Base-by-base conservation (phyloP, 2,888 invertebrate species). In the Aleiodes alternator region DNA sequence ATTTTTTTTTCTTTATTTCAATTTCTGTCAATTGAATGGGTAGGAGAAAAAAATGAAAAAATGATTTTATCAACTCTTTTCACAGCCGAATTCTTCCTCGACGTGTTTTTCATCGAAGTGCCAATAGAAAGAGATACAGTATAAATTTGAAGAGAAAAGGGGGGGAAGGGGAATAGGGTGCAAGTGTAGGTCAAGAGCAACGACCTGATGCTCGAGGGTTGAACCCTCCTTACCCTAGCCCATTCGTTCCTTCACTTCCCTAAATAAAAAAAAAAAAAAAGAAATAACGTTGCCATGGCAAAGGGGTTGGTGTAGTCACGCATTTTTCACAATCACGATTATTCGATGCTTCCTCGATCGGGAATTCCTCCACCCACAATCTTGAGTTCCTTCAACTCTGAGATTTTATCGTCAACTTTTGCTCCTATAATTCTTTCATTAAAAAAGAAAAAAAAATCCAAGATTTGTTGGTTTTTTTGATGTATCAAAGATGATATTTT, bases 131-230 rank as follows among this genome's bases (percentile, higher is more conserved):
- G 48, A 38, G 8, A 64, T 16, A 64, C 69, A 53, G 16, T 69
- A 16, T 69, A 23, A 31, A 14, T 48, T 69, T 8, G 69, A 75
- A 11, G 55, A 72, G 73, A 69, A 23, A 23, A 23, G 23, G 23
- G 23, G 23, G 23, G 23, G n/a, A n/a, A n/a, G 69, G 12, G 69
- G 70, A 73, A 34, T 59, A 72, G 75, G 69, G 74, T 72, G 72
- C 38, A 76, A 84, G 84, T 86, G 82, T 87, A 83, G 88, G 88
- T 88, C 88, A 88, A 87, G 86, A 85, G 83, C 85, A 87, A 87
- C 85, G 85, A 85, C 84, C 86, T 83, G 83, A 81, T 83, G 82
- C 83, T 79, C 78, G 71, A 81, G 81, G 80, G 83, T 80, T 82
- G 79, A 80, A 76, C 78, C 80, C 59, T 77, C 78, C 75, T 64